phyloP scores from a whole-genome alignment of 1,140 invertebrate species.

The Phenacoccus solenopsis region DNA sequence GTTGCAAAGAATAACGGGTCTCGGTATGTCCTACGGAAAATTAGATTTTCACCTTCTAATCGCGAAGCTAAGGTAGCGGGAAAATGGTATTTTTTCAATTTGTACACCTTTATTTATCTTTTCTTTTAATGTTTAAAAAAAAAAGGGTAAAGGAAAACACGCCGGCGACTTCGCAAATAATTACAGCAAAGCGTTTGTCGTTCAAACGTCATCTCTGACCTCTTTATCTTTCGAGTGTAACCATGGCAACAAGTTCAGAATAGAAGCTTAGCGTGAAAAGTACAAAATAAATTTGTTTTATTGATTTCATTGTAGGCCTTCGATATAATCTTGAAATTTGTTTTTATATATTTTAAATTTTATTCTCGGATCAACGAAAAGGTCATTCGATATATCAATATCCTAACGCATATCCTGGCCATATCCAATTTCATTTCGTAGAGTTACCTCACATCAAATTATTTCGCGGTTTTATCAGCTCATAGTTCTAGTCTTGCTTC shows the following conservation, averaged over 20 bases:
- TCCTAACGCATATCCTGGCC: no score
- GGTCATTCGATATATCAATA: no score
- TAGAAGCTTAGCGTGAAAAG: neutral
- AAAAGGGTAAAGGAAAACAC: neutral
- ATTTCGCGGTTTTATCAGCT: no score
- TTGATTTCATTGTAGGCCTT: neutral
- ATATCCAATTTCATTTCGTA: no score
- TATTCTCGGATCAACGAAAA: no score
- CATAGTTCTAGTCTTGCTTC: no score
- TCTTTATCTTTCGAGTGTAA: neutral
- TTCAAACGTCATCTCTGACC: conserved; percentile 1
- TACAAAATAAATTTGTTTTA: neutral
- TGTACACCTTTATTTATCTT: neutral
- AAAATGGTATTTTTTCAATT: neutral
- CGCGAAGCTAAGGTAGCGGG: neutral
- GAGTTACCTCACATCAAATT: no score
- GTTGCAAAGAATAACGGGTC: no score
- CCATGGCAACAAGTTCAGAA: neutral
- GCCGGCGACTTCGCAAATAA: neutral
- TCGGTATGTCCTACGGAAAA: no score
- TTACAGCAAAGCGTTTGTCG: neutral
- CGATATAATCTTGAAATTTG: neutral
- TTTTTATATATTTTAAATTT: no score
- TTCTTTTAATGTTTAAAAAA: no score
- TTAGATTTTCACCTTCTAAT: neutral